Evolutionary conservation across 2,113 vertebrate genomes (phyloP).

Genomic region (Meriones unguiculatus): DNA sequence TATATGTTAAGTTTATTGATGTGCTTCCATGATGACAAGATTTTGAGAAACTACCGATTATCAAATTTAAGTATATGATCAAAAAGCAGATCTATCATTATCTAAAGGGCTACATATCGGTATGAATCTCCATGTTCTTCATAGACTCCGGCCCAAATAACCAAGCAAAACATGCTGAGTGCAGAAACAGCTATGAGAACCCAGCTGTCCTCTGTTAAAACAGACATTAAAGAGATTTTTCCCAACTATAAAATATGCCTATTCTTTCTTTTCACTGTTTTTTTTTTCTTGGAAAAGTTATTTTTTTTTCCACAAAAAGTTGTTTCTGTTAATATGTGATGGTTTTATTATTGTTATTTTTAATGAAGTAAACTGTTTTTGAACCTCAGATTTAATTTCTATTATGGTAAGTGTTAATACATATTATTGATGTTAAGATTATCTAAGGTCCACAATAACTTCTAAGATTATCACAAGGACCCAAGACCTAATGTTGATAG

Average conservation of each 20-base stretch:
- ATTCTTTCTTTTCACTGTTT: constrained; percentile 52
- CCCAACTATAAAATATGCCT: constrained; percentile 59
- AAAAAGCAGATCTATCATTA: background rate
- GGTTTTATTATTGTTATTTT: constrained; percentile 59
- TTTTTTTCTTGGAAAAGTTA: constrained; percentile 38
- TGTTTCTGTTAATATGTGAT: constrained; percentile 58
- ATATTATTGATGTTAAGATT: constrained; percentile 47
- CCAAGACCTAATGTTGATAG: background rate
- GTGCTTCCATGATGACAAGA: background rate
- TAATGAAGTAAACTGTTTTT: constrained; percentile 54
- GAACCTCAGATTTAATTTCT: constrained; percentile 51
- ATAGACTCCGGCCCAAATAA: constrained; percentile 1
- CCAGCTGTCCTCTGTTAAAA: constrained; percentile 58
- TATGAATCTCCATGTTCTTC: background rate
- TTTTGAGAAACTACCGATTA: constrained; percentile 46
- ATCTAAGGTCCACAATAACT: background rate
- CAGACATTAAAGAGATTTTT: constrained; percentile 55
- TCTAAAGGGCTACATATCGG: background rate
- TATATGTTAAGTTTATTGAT: background rate
- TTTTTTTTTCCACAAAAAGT: constrained; percentile 65
- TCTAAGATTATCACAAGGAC: background rate
- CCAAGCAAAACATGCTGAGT: background rate
- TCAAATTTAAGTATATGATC: constrained; percentile 48
- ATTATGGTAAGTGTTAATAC: constrained; percentile 25
- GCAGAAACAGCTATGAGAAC: background rate